Evolutionary conservation across 2,113 vertebrate genomes (phyloP), one percentile per base, ranked within the genome.

Genomic region (Rhombomys opimus): DNA sequence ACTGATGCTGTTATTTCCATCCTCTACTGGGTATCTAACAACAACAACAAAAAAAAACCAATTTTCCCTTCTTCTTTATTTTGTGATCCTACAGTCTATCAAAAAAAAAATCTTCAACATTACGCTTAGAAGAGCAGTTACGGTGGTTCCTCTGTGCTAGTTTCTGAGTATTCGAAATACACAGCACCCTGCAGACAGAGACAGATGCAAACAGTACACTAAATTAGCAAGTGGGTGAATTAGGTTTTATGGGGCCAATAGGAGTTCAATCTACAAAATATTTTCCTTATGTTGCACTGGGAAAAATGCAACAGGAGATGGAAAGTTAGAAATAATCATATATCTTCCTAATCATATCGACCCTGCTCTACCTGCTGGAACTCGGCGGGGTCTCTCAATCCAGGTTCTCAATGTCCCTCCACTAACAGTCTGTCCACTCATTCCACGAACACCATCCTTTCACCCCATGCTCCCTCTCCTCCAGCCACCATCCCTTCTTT

Each of bases 41-140:
- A n/a, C n/a, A n/a, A n/a, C n/a, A n/a, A n/a, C n/a, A n/a, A n/a
- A n/a, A n/a, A 23, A 61, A 67, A 20, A n/a, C 25, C 5, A 18
- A 65, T 32, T 41, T 87, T 2, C 4, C 11, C 30, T 95, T 82
- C 52, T 61, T 92, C 67, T 38, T 20, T 20, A 25, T 25, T 3
- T 52, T 32, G 8, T 75, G 63, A 78, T 54, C 38, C 10, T 41
- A 46, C 20, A 35, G 1, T 82, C 7, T 68, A 52, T 10, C 38
- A 50, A 87, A 80, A 80, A 46, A 46, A 85, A 94, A 38, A 50
- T 35, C 30, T 75, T 89, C 6, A 72, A 5, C 32, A 23, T 13
- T 54, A 87, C 25, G 61, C 35, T 75, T 67, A 91, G 59, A 93
- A 89, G 93, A 91, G 30, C 23, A 54, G 18, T 88, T 91, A 63